Percentiles rank a stretch among this genome's conserved stretches.
These are phyloP conservation scores for Pelobates cultripes DNA, from an alignment of 2,797 vertebrate genomes.

Conservation along the genomic window DNA sequence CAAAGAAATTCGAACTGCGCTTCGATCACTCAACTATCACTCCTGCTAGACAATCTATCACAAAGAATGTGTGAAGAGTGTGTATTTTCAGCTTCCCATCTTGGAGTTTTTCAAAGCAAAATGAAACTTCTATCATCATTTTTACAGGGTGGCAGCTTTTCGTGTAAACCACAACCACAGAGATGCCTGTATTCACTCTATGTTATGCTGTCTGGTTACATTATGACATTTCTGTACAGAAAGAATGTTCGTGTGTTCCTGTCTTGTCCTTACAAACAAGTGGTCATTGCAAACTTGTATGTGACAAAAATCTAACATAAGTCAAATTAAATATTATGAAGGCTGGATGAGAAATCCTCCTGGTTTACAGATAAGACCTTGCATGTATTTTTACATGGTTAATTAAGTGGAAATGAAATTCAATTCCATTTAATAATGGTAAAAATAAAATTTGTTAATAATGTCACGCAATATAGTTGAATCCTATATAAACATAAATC, in stretches of 20 bases:
- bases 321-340: background rate
- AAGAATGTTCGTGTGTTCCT: slow-evolving; percentile 16
- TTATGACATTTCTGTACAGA: slow-evolving; percentile 22
- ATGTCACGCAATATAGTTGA: too few species aligned
- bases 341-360: background rate
- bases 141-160: slow-evolving; percentile 36
- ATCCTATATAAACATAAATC: too few species aligned
- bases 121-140: slow-evolving; percentile 50
- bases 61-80: slow-evolving; percentile 48
- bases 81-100: slow-evolving; percentile 51
- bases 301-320: background rate
- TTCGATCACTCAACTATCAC: slow-evolving; percentile 53
- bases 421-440: too few species aligned
- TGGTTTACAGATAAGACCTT: too few species aligned
- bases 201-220: slow-evolving; percentile 36
- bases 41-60: slow-evolving; percentile 46
- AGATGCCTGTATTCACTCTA: slow-evolving; percentile 13
- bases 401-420: too few species aligned
- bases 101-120: slow-evolving; percentile 55
- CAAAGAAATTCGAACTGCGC: slow-evolving; percentile 60
- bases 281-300: background rate
- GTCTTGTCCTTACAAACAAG: background rate
- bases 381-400: too few species aligned
- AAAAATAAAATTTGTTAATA: too few species aligned
- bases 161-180: slow-evolving; percentile 24